Percentiles rank a stretch among this genome's conserved stretches.
Evolutionary conservation across 2,888 invertebrate genomes (phyloP).

Genomic region (Axea sp.): DNA sequence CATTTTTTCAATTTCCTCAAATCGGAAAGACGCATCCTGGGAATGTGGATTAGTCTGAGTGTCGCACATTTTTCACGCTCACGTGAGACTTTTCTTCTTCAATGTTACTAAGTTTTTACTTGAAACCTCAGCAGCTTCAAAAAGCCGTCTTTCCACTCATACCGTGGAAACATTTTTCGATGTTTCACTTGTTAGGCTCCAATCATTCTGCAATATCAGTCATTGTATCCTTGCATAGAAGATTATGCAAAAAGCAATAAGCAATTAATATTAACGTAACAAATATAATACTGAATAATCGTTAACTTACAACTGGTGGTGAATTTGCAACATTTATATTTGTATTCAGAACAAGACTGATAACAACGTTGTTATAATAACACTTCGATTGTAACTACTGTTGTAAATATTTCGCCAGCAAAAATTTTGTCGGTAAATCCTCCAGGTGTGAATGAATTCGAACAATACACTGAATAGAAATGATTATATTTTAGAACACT

Average conservation of each 20-base stretch:
- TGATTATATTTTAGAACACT: constrained; percentile 40
- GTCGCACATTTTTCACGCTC: constrained; percentile 57
- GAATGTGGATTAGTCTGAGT: constrained; percentile 49
- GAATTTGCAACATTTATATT: background rate
- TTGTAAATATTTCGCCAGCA: constrained; percentile 61
- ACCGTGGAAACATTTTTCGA: constrained; percentile 59
- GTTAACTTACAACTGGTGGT: constrained; percentile 2
- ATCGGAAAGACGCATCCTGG: constrained; percentile 60
- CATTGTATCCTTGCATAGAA: too few species aligned
- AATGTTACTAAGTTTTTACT: constrained; percentile 64
- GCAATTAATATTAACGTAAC: too few species aligned
- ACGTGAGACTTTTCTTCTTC: constrained; percentile 64
- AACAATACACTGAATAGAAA: constrained; percentile 34
- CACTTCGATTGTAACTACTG: constrained; percentile 39
- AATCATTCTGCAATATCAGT: background rate
- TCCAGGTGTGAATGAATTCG: constrained; percentile 16
- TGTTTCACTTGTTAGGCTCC: background rate
- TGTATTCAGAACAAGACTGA: background rate
- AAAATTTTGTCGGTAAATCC: constrained; percentile 8
- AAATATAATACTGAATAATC: background rate
- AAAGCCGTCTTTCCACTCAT: constrained; percentile 70
- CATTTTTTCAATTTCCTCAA: constrained; percentile 72
- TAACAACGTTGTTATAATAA: background rate
- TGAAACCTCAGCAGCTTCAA: constrained; percentile 68
- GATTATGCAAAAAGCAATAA: too few species aligned